Evolutionary conservation across 2,888 invertebrate species (phyloP).

Genomic region (Pyrochroa serraticornis): DNA sequence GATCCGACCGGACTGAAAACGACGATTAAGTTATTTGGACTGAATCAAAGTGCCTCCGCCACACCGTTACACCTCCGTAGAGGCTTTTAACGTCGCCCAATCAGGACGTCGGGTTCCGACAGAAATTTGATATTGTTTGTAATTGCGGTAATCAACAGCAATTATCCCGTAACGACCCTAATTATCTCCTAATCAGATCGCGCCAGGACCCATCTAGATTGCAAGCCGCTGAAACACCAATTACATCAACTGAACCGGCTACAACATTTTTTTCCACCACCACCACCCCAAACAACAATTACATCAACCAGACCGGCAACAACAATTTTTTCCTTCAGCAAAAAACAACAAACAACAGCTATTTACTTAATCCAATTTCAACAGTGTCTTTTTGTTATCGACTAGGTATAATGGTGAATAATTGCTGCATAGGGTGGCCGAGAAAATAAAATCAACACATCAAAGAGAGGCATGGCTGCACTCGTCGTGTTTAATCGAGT

Average conservation of each 20-base stretch:
- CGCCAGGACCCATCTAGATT: slow-evolving; percentile 1
- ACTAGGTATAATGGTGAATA: neutral
- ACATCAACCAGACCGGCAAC: too few species aligned
- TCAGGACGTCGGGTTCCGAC: slow-evolving; percentile 20
- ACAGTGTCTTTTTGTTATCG: too few species aligned
- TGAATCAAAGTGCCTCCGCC: slow-evolving; percentile 31
- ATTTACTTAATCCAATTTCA: too few species aligned
- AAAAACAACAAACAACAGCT: too few species aligned
- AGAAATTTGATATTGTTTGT: slow-evolving; percentile 32
- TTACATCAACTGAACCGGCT: too few species aligned
- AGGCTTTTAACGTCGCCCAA: slow-evolving; percentile 34
- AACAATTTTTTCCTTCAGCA: too few species aligned
- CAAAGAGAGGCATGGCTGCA: slow-evolving; percentile 6
- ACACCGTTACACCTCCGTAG: slow-evolving; percentile 12
- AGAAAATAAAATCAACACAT: slow-evolving; percentile 17
- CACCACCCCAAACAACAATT: too few species aligned
- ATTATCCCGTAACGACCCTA: slow-evolving; percentile 17
- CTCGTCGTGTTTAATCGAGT: slow-evolving; percentile 22
- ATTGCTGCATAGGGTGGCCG: slow-evolving; percentile 6
- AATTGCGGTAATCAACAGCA: slow-evolving; percentile 30
- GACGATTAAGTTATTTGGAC: slow-evolving; percentile 49
- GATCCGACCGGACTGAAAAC: slow-evolving; percentile 45
- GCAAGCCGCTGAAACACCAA: too few species aligned
- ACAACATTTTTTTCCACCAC: too few species aligned
- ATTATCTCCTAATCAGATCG: slow-evolving; percentile 21